phyloP scores from a whole-genome alignment of 2,888 invertebrate genomes.

The Chloroclystis v-ata region DNA sequence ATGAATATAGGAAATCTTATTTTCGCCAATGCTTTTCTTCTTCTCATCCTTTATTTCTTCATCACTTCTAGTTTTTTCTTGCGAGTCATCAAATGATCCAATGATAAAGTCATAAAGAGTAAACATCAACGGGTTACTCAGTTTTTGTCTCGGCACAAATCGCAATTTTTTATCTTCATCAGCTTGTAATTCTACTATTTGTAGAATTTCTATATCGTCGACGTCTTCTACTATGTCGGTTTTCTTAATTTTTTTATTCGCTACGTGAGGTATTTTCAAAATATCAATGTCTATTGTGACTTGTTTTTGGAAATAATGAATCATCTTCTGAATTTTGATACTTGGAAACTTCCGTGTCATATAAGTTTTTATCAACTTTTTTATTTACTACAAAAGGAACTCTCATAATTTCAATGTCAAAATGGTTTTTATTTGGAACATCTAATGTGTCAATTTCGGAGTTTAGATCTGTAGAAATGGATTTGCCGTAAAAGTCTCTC shows the following conservation, averaged over 20 bases:
- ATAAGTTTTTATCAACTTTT: neutral
- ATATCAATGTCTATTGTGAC: too few species aligned
- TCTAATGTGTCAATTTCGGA: too few species aligned
- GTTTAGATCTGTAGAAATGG: too few species aligned
- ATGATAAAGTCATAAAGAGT: constrained; percentile 20
- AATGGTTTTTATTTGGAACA: neutral
- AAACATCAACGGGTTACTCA: constrained; percentile 10
- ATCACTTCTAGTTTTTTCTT: neutral
- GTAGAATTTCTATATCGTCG: constrained; percentile 5
- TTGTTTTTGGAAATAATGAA: too few species aligned
- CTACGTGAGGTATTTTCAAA: constrained; percentile 4
- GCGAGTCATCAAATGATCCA: constrained; percentile 10
- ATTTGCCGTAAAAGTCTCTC: neutral
- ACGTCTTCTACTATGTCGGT: neutral
- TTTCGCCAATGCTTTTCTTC: neutral
- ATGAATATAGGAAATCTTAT: neutral
- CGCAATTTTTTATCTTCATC: constrained; percentile 11
- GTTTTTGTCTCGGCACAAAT: constrained; percentile 7
- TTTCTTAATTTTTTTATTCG: neutral
- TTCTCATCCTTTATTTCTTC: neutral
- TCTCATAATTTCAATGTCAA: constrained; percentile 6
- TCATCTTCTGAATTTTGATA: too few species aligned
- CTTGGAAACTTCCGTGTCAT: too few species aligned
- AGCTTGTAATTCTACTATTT: constrained; percentile 8
- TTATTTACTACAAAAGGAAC: neutral